Base-by-base conservation (phyloP, 2,113 vertebrate species). In the Rynchops niger region DNA sequence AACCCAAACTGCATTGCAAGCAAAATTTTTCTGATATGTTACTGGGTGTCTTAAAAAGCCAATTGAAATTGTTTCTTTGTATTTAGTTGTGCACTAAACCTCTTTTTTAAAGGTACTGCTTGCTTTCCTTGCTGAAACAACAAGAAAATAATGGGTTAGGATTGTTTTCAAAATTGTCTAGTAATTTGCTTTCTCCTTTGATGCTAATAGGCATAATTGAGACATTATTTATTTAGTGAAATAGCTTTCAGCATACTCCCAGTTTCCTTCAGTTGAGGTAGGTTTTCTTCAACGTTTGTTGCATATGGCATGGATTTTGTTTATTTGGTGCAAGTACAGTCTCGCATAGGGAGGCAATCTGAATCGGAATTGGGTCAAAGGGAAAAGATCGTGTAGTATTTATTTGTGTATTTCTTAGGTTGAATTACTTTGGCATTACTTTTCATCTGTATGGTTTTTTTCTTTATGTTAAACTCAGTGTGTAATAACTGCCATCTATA, bases 161-260 rank as follows among this genome's bases (percentile, higher is more conserved):
- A 27, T 66, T 50, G 34, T 47, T 92, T 78, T 69, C 36, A 15
- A 69, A 96, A 78, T 66, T 84, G 15, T 23, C 27, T 62, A 29
- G 56, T 63, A 94, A 92, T 95, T 97, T 53, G 38, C 34, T 96
- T 96, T 88, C 38, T 84, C 49, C 49, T 97, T 92, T 94, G 71
- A 90, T 90, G 61, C 5, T 85, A 91, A 79, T 53, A 95, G 40
- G n/a, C 52, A 52, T 94, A 82, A 93, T 78, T 92, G 84, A 91
- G 59, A 59, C 45, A 90, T 87, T 88, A 71, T 92, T 95, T 88
- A 43, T 63, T 76, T 88, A 88, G 56, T 56, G 29, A 81, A 80
- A 72, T 70, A 84, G 9, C 86, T 93, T 81, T 92, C 63, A 94
- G 53, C 34, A 32, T 69, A 29, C 16, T 89, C 72, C 86, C 9